Evolutionary conservation across 1,140 invertebrate genomes (phyloP), one percentile per base, ranked within the genome.

Genomic region (Pseudomyrmex concolor): DNA sequence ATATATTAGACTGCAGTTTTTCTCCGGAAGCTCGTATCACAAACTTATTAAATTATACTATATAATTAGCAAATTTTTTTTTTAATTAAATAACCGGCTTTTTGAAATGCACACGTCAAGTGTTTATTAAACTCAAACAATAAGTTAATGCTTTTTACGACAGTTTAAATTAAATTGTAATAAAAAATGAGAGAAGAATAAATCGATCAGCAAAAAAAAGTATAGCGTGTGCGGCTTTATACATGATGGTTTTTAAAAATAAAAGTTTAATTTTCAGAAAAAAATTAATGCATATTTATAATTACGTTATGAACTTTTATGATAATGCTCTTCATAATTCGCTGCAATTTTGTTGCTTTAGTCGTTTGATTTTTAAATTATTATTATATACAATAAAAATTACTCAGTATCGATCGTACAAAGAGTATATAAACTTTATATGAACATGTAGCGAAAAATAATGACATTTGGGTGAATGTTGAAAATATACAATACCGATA

Each of bases 161-260:
- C 17, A 34, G 4, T 50, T 13, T 48, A 22, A 34, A 77, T 77
- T 55, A 77, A 68, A 77, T 55, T 13, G 0, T 17, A 77, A 55
- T 68, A 55, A 45, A 45, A 68, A 77, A 67, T 34, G 5, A 15
- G 34, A 15, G 15, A 9, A 22, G 2, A 77, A 9, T 10, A 34
- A 34, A 34, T 66, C 50, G 45, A 48, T 48, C 19, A 22, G 43
- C 13, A 2, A 15, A 55, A 45, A 45, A 45, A 25, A 25, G 2
- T 25, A 25, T 25, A 25, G 3, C 34, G 4, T 55, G 19, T 22
- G 45, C 48, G 43, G 1, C 15, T 22, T 13, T 19, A 50, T 19
- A 66, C 8, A 50, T 12, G n/a, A 17, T 45, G 25, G 43, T 43
- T 17, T 43, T 8, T 54, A 54, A 34, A 54, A 68, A 70, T 70